Base-by-base conservation (phyloP, 2,113 vertebrate genomes). In the Menidia beryllina region DNA sequence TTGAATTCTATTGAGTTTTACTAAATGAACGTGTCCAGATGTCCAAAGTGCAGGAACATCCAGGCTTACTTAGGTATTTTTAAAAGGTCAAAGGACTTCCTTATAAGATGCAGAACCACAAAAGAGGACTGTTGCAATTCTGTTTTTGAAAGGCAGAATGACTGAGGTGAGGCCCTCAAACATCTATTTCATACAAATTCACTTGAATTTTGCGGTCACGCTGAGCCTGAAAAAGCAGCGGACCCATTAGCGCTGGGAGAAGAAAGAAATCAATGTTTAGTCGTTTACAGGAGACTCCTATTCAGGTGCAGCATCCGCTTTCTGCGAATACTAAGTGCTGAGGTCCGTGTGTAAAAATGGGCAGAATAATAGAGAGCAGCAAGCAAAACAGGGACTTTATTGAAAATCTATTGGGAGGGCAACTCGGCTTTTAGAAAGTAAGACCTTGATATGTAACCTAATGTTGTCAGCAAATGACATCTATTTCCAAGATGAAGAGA, bases 191-290 rank as follows among this genome's bases (percentile, higher is more conserved):
- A 51, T 63, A 53, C 11, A 27, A 68, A 67, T 63, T 57, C 8
- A 27, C 62, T 17, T 1, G 61, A 55, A 55, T 69, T n/a, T 57
- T 56, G 77, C 55, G 78, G 41, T 63, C 79, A 36, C 13, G 79
- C 62, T 71, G 77, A 67, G 77, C 26, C 50, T 79, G 82, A 65
- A 88, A 85, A 91, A 83, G 66, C 54, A 84, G 85, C 80, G 83
- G 94, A 90, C 93, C 95, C 92, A 95, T 95, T 95, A 95, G 92
- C 84, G 86, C 69, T 82, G 93, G 94, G 91, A 93, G 93, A 72
- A 20, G 84, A 67, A 49, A 58, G 30, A 95, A 96, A 97, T 97
- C 95, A 91, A 97, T 95, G 75, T 72, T 76, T 88, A 93, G 93
- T 90, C 86, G 87, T 87, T 91, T 92, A 89, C 87, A 51, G 77